phyloP scores from a whole-genome alignment of 2,888 invertebrate genomes.

The Ennomos erosarius region DNA sequence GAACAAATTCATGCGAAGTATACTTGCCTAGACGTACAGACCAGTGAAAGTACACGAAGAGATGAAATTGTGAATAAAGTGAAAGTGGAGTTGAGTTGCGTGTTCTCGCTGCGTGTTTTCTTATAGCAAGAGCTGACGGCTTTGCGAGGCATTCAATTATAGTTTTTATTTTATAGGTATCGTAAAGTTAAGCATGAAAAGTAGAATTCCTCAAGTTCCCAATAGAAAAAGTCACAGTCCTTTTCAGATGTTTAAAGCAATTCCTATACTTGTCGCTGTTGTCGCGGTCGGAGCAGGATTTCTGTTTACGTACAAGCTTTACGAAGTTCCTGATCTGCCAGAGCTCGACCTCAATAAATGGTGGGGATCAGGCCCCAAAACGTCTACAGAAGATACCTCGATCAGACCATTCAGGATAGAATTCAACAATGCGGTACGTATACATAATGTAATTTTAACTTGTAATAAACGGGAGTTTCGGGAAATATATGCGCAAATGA shows the following conservation, averaged over 20 bases:
- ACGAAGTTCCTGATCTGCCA: slow-evolving; percentile 57
- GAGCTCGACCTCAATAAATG: slow-evolving; percentile 65
- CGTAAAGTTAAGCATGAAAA: too few relatives aligned
- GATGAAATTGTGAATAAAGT: too few relatives aligned
- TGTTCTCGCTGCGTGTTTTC: too few relatives aligned
- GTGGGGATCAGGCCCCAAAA: slow-evolving; percentile 67
- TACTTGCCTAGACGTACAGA: too few relatives aligned
- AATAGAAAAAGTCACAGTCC: background rate
- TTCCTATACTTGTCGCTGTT: slow-evolving; percentile 49
- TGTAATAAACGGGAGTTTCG: too few relatives aligned
- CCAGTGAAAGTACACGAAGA: too few relatives aligned
- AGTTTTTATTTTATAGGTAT: too few relatives aligned
- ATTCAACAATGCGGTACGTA: slow-evolving; percentile 70
- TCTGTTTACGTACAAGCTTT: slow-evolving; percentile 44
- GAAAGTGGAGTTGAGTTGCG: too few relatives aligned
- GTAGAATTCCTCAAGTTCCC: too few relatives aligned
- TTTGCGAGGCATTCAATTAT: background rate
- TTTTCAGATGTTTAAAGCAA: slow-evolving; percentile 66
- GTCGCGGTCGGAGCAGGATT: slow-evolving; percentile 53
- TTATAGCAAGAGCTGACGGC: too few relatives aligned
- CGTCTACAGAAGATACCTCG: slow-evolving; percentile 57
- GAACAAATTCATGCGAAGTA: too few relatives aligned
- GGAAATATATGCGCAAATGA: too few relatives aligned
- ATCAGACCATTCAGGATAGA: slow-evolving; percentile 69
- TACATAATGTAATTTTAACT: background rate